Base-by-base conservation (phyloP, 2,888 invertebrate genomes). In the Sesia bembeciformis region DNA sequence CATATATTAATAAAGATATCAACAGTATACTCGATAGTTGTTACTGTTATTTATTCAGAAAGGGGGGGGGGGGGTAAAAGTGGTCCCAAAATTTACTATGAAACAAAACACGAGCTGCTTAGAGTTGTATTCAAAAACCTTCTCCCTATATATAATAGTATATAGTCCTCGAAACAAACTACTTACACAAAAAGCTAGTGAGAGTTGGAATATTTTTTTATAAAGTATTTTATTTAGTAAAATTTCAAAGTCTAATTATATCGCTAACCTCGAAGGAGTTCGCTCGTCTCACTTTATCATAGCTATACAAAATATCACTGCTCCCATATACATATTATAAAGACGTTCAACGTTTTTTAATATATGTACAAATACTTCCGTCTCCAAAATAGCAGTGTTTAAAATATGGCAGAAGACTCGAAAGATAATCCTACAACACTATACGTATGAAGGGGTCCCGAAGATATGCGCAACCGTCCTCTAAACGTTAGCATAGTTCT, bases 71-170 rank as follows among this genome's bases (percentile, higher is more conserved):
- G 74, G 76, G 72, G 39, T 69, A 75, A 73, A 74, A 82, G 76
- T 88, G 88, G 88, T 88, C 88, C 88, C 88, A 87, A 87, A 84
- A 83, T 86, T 84, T 84, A 84, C 76, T 85, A 86, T 84, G 84
- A 88, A 86, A 79, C 75, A 78, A 79, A 84, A 84, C 79, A 78
- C 76, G 73, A 76, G 75, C 78, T 72, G 78, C 72, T 74, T 66
- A 66, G 57, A 56, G 40, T 66, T 66, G 62, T 66, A 67, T 68
- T 66, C 65, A 64, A 67, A 66, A 62, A 62, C 5, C 8, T 8
- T 46, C 46, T 46, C 46, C 46, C 46, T 46, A 46, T 23, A 46
- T 23, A 46, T n/a, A 43, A 6, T 43, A n/a, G 8, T 46, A 7
- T 60, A 40, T n/a, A 64, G 62, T 68, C 64, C 62, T 72, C 67